Percentiles rank a stretch among this genome's conserved stretches.
phyloP scores from a whole-genome alignment of 2,113 vertebrate genomes.

The Dasypus novemcinctus region DNA sequence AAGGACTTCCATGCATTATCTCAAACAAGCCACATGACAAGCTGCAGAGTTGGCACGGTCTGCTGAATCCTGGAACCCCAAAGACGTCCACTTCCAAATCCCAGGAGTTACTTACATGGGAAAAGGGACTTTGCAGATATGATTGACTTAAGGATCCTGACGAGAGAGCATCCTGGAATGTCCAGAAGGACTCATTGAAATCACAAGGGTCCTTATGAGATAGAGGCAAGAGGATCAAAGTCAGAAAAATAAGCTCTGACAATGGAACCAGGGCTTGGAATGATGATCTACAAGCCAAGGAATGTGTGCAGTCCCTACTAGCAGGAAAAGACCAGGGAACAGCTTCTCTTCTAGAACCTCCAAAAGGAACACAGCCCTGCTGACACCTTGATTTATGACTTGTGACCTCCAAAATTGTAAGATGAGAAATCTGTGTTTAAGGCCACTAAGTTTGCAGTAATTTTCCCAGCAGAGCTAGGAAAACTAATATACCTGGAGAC shows the following conservation, averaged over 20 bases:
- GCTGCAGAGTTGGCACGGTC: not conserved
- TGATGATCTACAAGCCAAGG: not conserved
- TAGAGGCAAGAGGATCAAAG: not conserved
- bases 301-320: not conserved
- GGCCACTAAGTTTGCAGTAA: not conserved
- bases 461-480: not conserved
- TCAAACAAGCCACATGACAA: not conserved
- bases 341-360: not conserved
- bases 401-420: not conserved
- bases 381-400: not conserved
- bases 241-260: not conserved
- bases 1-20: not conserved
- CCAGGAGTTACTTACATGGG: not conserved
- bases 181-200: not conserved
- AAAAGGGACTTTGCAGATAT: not conserved
- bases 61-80: not conserved
- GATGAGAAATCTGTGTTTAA: not conserved
- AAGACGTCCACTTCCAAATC: not conserved
- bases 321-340: not conserved
- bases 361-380: not conserved
- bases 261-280: not conserved
- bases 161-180: not conserved
- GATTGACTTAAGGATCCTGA: not conserved
- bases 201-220: not conserved
- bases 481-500: not conserved